These are phyloP conservation scores for Himalopsyche phryganea DNA, from an alignment of 1,140 invertebrate genomes.

Conservation along the genomic window DNA sequence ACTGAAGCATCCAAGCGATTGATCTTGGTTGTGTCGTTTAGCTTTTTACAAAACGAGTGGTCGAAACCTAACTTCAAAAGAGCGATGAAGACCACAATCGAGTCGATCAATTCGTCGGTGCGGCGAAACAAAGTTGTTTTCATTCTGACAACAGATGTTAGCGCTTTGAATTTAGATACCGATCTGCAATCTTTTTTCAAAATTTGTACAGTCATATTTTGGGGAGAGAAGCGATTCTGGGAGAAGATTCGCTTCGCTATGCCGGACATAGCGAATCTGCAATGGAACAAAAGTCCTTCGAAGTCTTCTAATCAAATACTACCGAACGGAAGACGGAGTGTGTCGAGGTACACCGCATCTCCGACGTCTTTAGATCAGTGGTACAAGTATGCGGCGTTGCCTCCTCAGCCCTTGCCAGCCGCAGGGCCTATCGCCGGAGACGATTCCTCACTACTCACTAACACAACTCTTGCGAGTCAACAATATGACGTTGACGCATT, in stretches of 20 bases:
- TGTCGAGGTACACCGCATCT: slow-evolving; percentile 50
- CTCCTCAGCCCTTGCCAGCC: slow-evolving; percentile 43
- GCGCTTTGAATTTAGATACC: slow-evolving; percentile 72
- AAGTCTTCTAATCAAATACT: slow-evolving; percentile 48
- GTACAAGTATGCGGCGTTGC: slow-evolving; percentile 53
- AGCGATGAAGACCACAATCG: slow-evolving; percentile 70
- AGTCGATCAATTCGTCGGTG: slow-evolving; percentile 56
- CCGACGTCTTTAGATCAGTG: slow-evolving; percentile 51
- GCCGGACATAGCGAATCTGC: slow-evolving; percentile 66
- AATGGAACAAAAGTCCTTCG: slow-evolving; percentile 51
- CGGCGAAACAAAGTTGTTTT: slow-evolving; percentile 70
- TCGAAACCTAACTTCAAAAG: slow-evolving; percentile 67
- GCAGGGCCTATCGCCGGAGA: slow-evolving; percentile 40
- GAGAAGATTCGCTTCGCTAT: slow-evolving; percentile 83
- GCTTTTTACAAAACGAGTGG: slow-evolving; percentile 73
- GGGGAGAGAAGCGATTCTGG: slow-evolving; percentile 86
- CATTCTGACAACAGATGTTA: slow-evolving; percentile 68
- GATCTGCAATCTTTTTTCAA: slow-evolving; percentile 79
- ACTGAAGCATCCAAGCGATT: slow-evolving; percentile 71
- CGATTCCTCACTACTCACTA: slow-evolving; percentile 51
- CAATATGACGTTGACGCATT: slow-evolving; percentile 49
- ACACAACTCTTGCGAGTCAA: slow-evolving; percentile 51
- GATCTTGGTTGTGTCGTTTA: slow-evolving; percentile 69
- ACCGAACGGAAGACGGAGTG: slow-evolving; percentile 47
- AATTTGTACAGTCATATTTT: slow-evolving; percentile 75